Base-by-base conservation (phyloP, 2,888 invertebrate genomes). In the Tiliacea aurago region DNA sequence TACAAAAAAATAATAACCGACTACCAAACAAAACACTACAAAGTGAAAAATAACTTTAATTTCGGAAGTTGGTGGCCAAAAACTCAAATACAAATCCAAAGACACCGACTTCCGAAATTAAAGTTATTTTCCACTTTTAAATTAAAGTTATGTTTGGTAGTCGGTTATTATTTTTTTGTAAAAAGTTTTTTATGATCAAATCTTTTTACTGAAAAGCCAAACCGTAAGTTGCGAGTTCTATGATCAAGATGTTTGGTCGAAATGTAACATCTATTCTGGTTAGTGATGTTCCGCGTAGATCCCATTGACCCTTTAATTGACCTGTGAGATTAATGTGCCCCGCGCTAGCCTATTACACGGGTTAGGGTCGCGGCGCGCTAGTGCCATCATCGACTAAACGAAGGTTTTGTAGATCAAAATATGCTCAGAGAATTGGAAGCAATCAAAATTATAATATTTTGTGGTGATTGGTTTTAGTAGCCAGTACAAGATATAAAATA, bases 241-340 rank as follows among this genome's bases (percentile, higher is more conserved):
- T n/a, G 53, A 82, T 65, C 51, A 81, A 81, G 73, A 78, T 67
- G 23, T 70, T 82, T 41, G 20, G 43, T 45, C 23, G 69, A 58
- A 58, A 43, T 67, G 62, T 69, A 68, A 65, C 72, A 74, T 86
- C 73, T 79, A 81, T 81, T 84, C 82, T 84, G 65, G 84, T 83
- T 66, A 86, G 80, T 82, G 79, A 78, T 84, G 87, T 84, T 81
- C 72, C 73, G 73, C 69, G 70, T 63, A 76, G 72, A 71, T 81
- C 65, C 65, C 67, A 80, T 78, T 80, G 87, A 81, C 85, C 84
- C 23, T 37, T n/a, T 84, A 87, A 85, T 89, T 89, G 85, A 87
- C 82, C 84, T 61, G 65, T n/a, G 37, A 80, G 83, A 88, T 88
- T 81, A 86, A 86, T 84, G 82, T 82, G 87, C 80, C 81, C 81